These are phyloP conservation scores for Garrulus glandarius DNA, from an alignment of 2,797 vertebrate species.

Conservation along the genomic window DNA sequence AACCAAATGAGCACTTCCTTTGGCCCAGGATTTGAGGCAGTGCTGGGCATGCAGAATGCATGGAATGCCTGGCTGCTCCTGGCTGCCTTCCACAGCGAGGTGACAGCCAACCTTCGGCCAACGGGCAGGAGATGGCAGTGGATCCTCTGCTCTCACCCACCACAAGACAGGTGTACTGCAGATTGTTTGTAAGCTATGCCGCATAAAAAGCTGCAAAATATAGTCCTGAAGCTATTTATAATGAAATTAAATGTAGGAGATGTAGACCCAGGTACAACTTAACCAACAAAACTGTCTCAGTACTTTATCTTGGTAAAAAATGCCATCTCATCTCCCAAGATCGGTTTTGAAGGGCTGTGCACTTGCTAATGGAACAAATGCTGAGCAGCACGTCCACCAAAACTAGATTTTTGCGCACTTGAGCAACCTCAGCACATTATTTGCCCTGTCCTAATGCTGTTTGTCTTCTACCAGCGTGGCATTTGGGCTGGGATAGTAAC, in stretches of 20 bases:
- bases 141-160: background rate
- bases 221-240: background rate
- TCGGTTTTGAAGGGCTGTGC: background rate
- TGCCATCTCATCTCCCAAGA: background rate
- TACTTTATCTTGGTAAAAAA: background rate
- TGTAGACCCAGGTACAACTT: background rate
- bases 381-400: background rate
- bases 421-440: background rate
- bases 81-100: background rate
- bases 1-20: background rate
- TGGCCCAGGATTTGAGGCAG: background rate
- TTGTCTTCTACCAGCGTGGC: background rate
- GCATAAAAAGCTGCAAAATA: background rate
- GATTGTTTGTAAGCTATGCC: background rate
- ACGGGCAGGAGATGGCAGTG: accelerated
- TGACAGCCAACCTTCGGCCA: accelerated
- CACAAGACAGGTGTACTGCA: too few species aligned
- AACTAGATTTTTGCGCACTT: background rate
- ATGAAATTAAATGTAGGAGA: background rate
- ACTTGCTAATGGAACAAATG: background rate
- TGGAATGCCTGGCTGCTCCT: background rate
- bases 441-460: background rate
- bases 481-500: background rate
- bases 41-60: background rate
- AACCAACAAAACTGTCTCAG: background rate